Percentiles rank a stretch among this genome's conserved stretches.
Conservation (phyloP, 2,888 invertebrate species). For the Zygaena filipendulae region DNA sequence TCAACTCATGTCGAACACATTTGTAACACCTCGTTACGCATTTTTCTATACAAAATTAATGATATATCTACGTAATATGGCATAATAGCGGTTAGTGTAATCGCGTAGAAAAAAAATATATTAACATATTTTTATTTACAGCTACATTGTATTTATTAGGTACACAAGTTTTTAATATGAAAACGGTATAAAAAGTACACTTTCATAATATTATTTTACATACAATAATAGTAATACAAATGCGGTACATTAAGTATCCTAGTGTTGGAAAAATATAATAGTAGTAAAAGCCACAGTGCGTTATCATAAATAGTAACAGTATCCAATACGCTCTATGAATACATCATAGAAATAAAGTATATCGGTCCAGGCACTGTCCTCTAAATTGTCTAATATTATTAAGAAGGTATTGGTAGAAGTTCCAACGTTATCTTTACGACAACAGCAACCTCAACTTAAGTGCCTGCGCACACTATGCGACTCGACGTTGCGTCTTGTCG, state of each 20-base stretch:
- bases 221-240: constrained; percentile 59
- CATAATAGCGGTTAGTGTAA: constrained; percentile 57
- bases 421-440: no score
- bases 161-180: constrained; percentile 65
- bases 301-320: constrained; percentile 43
- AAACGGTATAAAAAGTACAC: constrained; percentile 69
- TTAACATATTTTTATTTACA: constrained; percentile 60
- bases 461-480: no score
- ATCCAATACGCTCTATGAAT: constrained; percentile 32
- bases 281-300: constrained; percentile 59
- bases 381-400: no score
- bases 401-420: no score
- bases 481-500: no score
- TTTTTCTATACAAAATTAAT: constrained; percentile 60
- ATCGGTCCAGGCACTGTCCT: constrained; percentile 54
- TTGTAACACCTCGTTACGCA: constrained; percentile 44
- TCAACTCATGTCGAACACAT: constrained; percentile 56
- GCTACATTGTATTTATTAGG: constrained; percentile 55
- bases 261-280: constrained; percentile 64
- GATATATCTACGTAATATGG: constrained; percentile 42
- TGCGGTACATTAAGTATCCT: constrained; percentile 54
- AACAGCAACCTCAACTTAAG: no score
- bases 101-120: constrained; percentile 63
- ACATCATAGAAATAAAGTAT: constrained; percentile 44
- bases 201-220: constrained; percentile 53